These are phyloP conservation scores for Musca vetustissima DNA, from an alignment of 1,140 invertebrate species.

Conservation along the genomic window DNA sequence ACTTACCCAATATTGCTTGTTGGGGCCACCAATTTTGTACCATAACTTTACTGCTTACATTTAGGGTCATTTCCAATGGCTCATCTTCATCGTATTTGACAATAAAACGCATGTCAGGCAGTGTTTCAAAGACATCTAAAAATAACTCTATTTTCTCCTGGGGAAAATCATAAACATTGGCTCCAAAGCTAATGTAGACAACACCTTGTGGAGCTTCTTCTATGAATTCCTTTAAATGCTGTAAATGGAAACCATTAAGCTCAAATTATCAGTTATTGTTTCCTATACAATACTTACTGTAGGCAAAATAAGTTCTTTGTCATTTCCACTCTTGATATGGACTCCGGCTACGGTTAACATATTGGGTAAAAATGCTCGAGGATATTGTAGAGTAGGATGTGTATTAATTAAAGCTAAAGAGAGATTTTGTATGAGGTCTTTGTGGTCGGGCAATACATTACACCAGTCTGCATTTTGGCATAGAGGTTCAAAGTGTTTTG, in stretches of 20 bases:
- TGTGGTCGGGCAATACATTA: constrained; percentile 54
- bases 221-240: constrained; percentile 58
- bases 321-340: constrained; percentile 39
- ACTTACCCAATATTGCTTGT: constrained; percentile 62
- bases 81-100: constrained; percentile 69
- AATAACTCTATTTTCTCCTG: constrained; percentile 57
- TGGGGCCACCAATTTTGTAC: constrained; percentile 71
- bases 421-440: constrained; percentile 61
- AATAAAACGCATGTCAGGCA: constrained; percentile 63
- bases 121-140: constrained; percentile 58
- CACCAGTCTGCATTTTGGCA: constrained; percentile 31
- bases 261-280: background rate
- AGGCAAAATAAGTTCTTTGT: constrained; percentile 24
- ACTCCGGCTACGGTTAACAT: constrained; percentile 64
- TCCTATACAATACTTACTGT: background rate
- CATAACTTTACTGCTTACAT: constrained; percentile 61
- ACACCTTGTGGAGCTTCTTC: constrained; percentile 61
- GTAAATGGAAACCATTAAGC: constrained; percentile 7
- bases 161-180: constrained; percentile 62
- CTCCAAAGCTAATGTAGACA: constrained; percentile 66
- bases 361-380: constrained; percentile 60
- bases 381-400: constrained; percentile 64
- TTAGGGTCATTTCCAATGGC: constrained; percentile 52
- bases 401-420: constrained; percentile 65
- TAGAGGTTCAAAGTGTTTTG: constrained; percentile 45